Evolutionary conservation across 2,888 invertebrate species (phyloP), one percentile per base, ranked within the genome.

Genomic region (Actias luna): DNA sequence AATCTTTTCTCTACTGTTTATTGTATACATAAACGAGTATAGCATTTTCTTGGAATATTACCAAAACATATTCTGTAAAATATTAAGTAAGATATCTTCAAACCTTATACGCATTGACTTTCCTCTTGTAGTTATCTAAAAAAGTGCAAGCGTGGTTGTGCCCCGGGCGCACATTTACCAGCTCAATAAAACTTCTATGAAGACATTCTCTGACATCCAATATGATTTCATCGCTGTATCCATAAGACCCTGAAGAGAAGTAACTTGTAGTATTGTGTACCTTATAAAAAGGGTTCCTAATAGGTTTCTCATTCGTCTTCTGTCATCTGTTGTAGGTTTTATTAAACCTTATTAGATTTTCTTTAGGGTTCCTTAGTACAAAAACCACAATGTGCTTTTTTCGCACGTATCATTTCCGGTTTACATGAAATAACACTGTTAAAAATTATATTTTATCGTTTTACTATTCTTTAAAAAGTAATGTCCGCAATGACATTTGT

Each of bases 131-230:
- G 80, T 84, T 86, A 84, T 86, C 84, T 83, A 77, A 83, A 86
- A 52, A 87, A 85, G 79, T 84, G 87, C 81, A 79, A 71, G 75
- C 83, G 80, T 75, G 71, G 80, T 77, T 73, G 72, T 82, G 85
- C 87, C 89, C 66, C 78, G 75, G 88, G 84, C 80, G 78, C 76
- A 82, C 88, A 87, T 86, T 90, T 88, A 89, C 87, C 87, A 86
- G 85, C 79, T 78, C 84, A 85, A 89, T 89, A 88, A 89, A 89
- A 89, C 84, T 86, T 82, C 79, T 76, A 87, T 86, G 85, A 85
- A 85, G 85, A 87, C 87, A 88, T 87, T 88, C 80, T 83, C 82
- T 80, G 86, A 85, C 87, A 84, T 87, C 83, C 85, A 87, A 87
- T 88, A 87, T 83, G 84, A 88, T 87, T 86, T 86, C 87, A 86